Evolutionary conservation across 2,113 vertebrate species (phyloP).

Genomic region (Chamaetylas fuelleborni): DNA sequence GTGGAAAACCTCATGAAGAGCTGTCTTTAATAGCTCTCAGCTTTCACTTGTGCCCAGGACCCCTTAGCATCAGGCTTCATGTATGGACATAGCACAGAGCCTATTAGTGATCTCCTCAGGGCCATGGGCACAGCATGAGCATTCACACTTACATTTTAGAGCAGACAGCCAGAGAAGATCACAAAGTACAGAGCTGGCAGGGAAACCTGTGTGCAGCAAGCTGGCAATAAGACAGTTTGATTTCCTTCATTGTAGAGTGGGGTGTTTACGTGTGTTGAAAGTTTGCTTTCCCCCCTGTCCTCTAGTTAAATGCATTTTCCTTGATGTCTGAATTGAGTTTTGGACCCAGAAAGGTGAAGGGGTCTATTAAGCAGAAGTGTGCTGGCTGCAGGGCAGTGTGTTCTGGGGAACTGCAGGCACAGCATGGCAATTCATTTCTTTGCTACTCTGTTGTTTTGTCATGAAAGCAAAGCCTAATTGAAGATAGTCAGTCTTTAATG

Average conservation of each 20-base stretch:
- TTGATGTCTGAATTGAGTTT: neutral
- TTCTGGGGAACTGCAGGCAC: neutral
- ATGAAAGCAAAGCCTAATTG: slow-evolving; percentile 21
- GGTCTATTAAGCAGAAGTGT: neutral
- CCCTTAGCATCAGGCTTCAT: neutral
- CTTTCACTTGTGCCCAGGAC: neutral
- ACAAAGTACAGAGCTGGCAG: neutral
- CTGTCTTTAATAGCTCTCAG: neutral
- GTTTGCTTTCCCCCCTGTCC: neutral
- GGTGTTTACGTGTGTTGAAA: neutral
- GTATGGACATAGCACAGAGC: neutral
- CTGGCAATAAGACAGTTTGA: neutral
- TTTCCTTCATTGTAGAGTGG: neutral
- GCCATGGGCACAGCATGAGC: neutral
- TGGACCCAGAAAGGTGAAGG: neutral
- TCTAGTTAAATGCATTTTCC: neutral
- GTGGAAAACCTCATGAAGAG: neutral
- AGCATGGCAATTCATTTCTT: neutral
- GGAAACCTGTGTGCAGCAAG: neutral
- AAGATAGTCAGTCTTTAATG: slow-evolving; percentile 44
- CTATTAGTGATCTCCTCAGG: slow-evolving; percentile 23
- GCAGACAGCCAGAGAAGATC: neutral
- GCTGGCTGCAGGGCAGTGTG: neutral
- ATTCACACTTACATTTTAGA: neutral
- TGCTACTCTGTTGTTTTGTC: neutral